Evolutionary conservation across 2,113 vertebrate genomes (phyloP).

Genomic region (zebrafish (Danio rerio)): GRCz12tu NC_133183.1:32345001-32345500

Average conservation of each 20-base stretch:
- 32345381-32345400: slow-evolving; percentile 28
- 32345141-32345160: slow-evolving; percentile 55
- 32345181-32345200: slow-evolving; percentile 53
- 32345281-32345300: background rate
- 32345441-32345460: slow-evolving; percentile 29
- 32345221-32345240: slow-evolving; percentile 49
- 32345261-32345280: slow-evolving; percentile 13
- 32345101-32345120: slow-evolving; percentile 45
- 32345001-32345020: background rate
- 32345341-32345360: slow-evolving; percentile 28
- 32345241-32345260: slow-evolving; percentile 27
- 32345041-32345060: slow-evolving; percentile 45
- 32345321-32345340: slow-evolving; percentile 29
- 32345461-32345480: slow-evolving; percentile 10
- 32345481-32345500: slow-evolving; percentile 30
- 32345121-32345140: slow-evolving; percentile 51
- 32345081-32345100: slow-evolving; percentile 38
- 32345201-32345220: slow-evolving; percentile 50
- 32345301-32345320: slow-evolving; percentile 17
- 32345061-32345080: slow-evolving; percentile 18
- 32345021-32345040: slow-evolving; percentile 34
- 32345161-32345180: slow-evolving; percentile 56
- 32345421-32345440: slow-evolving; percentile 12
- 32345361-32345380: slow-evolving; percentile 16
- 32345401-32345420: slow-evolving; percentile 15